These are phyloP conservation scores for Cremastobaeus sp. DNA, from an alignment of 2,888 invertebrate species.

Conservation along the genomic window DNA sequence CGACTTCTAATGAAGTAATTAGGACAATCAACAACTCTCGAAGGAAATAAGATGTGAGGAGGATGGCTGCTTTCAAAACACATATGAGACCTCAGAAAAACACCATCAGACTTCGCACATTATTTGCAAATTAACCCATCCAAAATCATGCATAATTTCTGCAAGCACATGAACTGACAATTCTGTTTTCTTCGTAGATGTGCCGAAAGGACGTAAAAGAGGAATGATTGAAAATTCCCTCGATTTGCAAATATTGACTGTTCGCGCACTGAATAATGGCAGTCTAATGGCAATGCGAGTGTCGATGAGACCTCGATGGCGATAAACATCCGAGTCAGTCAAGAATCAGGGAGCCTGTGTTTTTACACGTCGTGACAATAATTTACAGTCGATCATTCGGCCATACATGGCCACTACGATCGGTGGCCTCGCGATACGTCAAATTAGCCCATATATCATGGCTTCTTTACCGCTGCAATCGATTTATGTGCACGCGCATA, in stretches of 20 bases:
- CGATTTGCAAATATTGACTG: no score
- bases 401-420: conserved; percentile 74
- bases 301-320: conserved; percentile 73
- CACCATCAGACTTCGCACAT: no score
- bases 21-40: conserved; percentile 3
- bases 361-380: conserved; percentile 76
- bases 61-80: no score
- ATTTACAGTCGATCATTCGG: conserved; percentile 77
- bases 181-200: no score
- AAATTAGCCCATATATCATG: conserved; percentile 78
- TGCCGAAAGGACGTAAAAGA: no score
- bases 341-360: conserved; percentile 64
- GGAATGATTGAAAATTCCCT: no score
- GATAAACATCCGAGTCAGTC: conserved; percentile 70
- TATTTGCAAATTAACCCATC: no score
- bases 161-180: no score
- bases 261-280: no score
- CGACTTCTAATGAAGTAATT: conserved; percentile 46
- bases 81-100: no score
- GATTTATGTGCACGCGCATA: conserved; percentile 77
- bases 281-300: conserved; percentile 66
- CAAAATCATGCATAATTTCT: no score
- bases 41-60: background rate
- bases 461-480: conserved; percentile 72
- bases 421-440: conserved; percentile 76